Base-by-base conservation (phyloP, 37 sponge, comb jelly and placozoan genomes). In the Tethya wilhelma region DNA sequence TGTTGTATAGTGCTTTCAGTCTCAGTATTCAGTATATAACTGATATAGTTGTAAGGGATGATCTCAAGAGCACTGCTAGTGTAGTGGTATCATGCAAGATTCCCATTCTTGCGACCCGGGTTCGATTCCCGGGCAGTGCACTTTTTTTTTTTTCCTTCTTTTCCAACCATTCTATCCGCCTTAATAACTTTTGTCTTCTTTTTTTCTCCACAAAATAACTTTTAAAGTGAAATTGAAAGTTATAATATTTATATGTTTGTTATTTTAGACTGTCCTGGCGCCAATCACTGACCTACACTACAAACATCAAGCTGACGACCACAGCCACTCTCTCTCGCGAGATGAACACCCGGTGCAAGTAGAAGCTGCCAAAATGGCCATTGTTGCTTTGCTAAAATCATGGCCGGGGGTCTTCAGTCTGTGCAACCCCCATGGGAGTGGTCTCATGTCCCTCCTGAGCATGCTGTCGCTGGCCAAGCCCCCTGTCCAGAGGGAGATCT, bases 31-130 rank as follows among this genome's bases (percentile, higher is more conserved):
- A n/a, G n/a, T n/a, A n/a, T n/a, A n/a, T n/a, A n/a, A n/a, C n/a
- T n/a, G n/a, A n/a, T n/a, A n/a, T n/a, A n/a, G n/a, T n/a, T n/a
- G n/a, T n/a, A n/a, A n/a, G n/a, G n/a, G n/a, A n/a, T n/a, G n/a
- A n/a, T n/a, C n/a, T n/a, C n/a, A n/a, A n/a, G 1, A 76, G 96
- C 97, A 93, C 97, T 93, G 89, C 90, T 96, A 85, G 97, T 96
- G 97, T 96, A 96, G 94, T 85, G 97, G 97, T 94, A 96, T 82
- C 97, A 96, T 96, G 94, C 84, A 90, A 96, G 97, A 96, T 96
- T 96, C 97, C 97, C 97, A 96, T 96, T 96, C 97, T 93, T 90
- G 90, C 94, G 97, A 93, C 91, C 94, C 97, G 97, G 97, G 97
- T 96, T 96, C 94, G 94, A 93, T 86, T 96, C 97, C 97, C 97